Base-by-base conservation (phyloP, 53 echinoderm and acorn worm species). In the Echinarachnius parma region DNA sequence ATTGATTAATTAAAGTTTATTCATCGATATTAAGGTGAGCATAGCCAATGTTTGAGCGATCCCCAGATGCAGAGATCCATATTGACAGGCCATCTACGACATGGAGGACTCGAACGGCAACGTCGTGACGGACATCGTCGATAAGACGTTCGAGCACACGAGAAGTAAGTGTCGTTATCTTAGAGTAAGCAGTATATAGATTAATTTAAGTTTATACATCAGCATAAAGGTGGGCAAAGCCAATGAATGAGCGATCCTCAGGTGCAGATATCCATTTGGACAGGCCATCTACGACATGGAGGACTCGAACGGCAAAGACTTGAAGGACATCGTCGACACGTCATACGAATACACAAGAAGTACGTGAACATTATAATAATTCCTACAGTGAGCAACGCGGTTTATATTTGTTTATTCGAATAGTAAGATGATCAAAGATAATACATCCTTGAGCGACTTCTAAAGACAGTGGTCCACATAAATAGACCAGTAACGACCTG, bases 271-370 rank as follows among this genome's bases (percentile, higher is more conserved):
- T 90, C n/a, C 61, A 53, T 8, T 61, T 94, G 37, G 53, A 68
- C 34, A 32, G 74, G 31, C 74, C 21, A 30, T 28, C 27, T 2
- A 31, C 2, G 57, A 21, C 42, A 10, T 9, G 0, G 62, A 3
- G 0, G 29, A 39, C 0, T 30, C 3, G 2, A 49, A 26, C 9
- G 66, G 61, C 18, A 58, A 52, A 0, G 37, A 26, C 18, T 53
- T 93, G 19, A 20, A 21, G 10, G 26, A 34, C 3, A 85, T 95
- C n/a, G 56, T 95, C 1, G 64, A 83, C 14, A 25, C 46, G 20
- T 87, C 96, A 0, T 70, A 79, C 34, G 33, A 49, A 33, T 76
- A 79, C 13, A 91, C 96, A 16, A 71, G 95, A 84, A 90, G 95
- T 87, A 82, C 76, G 87, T 66, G 53, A n/a, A n/a, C n/a, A n/a